These are phyloP conservation scores for Peromyscus aztecus DNA, from an alignment of 2,797 vertebrate genomes.

Conservation along the genomic window DNA sequence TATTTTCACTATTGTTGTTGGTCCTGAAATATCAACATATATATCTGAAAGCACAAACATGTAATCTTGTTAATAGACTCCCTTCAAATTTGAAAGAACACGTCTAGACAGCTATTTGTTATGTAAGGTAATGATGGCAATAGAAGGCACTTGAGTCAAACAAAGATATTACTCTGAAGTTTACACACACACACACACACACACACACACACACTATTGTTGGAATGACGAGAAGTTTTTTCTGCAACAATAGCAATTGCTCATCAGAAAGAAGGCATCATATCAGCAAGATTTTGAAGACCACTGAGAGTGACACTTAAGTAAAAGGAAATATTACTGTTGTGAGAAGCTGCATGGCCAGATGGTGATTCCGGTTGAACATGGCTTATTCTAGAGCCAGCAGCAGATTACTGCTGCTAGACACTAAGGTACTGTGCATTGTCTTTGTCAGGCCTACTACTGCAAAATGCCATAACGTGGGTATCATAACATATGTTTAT, in stretches of 20 bases:
- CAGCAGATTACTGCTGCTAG: background rate
- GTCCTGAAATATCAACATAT: background rate
- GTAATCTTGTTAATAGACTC: background rate
- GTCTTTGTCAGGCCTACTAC: background rate
- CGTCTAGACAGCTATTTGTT: background rate
- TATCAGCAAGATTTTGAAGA: background rate
- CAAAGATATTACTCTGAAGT: background rate
- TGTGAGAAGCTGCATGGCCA: background rate
- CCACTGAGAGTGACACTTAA: background rate
- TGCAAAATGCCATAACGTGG: background rate
- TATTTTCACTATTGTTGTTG: background rate
- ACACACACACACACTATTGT: background rate
- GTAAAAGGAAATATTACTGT: background rate
- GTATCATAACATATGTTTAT: background rate
- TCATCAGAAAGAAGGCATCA: background rate
- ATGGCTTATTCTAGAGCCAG: background rate
- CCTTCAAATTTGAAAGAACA: background rate
- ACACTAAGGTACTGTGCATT: background rate
- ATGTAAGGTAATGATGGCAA: background rate
- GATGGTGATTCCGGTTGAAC: background rate
- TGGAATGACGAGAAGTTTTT: background rate
- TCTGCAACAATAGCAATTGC: no score
- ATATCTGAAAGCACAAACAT: background rate
- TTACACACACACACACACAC: background rate
- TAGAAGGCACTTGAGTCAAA: background rate